phyloP scores from a whole-genome alignment of 2,888 invertebrate genomes.

The Neoascia interrupta region DNA sequence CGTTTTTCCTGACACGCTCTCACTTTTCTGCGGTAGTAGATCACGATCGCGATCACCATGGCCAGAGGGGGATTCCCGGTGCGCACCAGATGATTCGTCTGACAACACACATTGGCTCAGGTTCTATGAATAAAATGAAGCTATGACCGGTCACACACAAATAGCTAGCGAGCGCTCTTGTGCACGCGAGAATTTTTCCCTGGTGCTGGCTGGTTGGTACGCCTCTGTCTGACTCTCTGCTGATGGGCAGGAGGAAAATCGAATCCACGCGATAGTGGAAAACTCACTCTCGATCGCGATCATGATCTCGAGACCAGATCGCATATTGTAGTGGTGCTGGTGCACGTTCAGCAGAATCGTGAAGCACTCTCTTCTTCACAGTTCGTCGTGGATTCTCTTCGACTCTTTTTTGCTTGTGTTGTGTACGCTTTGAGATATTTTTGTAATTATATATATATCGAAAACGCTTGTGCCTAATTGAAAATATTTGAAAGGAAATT shows the following conservation, averaged over 20 bases:
- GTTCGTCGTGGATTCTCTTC: conserved; percentile 28
- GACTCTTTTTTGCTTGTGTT: not conserved
- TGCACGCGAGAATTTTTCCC: no score
- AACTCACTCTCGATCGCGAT: not conserved
- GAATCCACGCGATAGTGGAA: conserved; percentile 13
- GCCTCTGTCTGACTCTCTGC: no score
- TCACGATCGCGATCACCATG: no score
- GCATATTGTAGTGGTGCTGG: not conserved
- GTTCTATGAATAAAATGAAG: conserved; percentile 65
- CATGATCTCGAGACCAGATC: not conserved
- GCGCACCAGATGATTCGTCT: conserved; percentile 39
- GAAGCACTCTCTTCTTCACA: conserved; percentile 20
- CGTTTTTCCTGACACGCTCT: conserved; percentile 40
- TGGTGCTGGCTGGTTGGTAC: no score
- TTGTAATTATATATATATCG: conserved; percentile 63
- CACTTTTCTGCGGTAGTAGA: conserved; percentile 21
- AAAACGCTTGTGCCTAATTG: conserved; percentile 55
- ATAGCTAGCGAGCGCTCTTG: no score
- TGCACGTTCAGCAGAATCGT: not conserved
- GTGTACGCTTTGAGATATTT: conserved; percentile 51
- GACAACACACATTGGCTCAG: conserved; percentile 32
- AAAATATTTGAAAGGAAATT: conserved; percentile 57
- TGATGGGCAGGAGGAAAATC: not conserved
- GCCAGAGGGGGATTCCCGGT: not conserved
- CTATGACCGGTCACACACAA: no score